Conservation (phyloP, 2,888 invertebrate species). For the Odontothrips loti region DNA sequence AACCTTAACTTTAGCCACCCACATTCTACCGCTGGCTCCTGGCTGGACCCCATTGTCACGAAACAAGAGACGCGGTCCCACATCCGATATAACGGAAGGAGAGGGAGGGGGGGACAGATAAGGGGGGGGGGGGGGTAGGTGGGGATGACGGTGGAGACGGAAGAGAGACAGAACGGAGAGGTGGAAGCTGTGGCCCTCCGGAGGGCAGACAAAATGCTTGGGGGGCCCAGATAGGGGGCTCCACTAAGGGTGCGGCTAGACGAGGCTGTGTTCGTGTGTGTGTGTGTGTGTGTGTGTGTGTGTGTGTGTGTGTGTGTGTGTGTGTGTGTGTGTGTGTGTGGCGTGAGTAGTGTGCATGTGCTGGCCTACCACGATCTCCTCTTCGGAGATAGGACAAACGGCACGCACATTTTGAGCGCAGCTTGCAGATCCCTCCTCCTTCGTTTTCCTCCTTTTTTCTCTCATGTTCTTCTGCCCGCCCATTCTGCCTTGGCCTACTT, state of each 20-base stretch:
- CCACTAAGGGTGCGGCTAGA: too few species aligned
- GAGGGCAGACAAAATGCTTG: neutral
- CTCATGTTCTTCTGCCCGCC: neutral
- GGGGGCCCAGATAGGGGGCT: too few species aligned
- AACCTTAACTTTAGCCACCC: too few species aligned
- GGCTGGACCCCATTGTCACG: too few species aligned
- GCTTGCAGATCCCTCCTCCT: constrained; percentile 10
- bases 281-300: too few species aligned
- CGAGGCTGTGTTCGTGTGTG: too few species aligned
- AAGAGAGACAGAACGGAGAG: constrained; percentile 1
- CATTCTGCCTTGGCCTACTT: too few species aligned
- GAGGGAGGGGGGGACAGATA: neutral
- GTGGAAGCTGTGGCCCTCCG: constrained; percentile 16
- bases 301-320: too few species aligned
- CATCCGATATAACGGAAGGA: neutral
- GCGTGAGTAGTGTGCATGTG: constrained; percentile 28
- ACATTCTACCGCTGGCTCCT: neutral
- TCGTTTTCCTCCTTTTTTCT: constrained; percentile 10
- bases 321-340: constrained; percentile 11
- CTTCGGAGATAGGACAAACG: neutral
- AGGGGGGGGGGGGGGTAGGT: neutral
- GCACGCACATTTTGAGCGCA: neutral
- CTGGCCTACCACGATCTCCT: constrained; percentile 4
- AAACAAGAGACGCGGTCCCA: too few species aligned
- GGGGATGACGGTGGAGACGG: constrained; percentile 6